Evolutionary conservation across 2,888 invertebrate genomes (phyloP).

Genomic region (Mantis religiosa): DNA sequence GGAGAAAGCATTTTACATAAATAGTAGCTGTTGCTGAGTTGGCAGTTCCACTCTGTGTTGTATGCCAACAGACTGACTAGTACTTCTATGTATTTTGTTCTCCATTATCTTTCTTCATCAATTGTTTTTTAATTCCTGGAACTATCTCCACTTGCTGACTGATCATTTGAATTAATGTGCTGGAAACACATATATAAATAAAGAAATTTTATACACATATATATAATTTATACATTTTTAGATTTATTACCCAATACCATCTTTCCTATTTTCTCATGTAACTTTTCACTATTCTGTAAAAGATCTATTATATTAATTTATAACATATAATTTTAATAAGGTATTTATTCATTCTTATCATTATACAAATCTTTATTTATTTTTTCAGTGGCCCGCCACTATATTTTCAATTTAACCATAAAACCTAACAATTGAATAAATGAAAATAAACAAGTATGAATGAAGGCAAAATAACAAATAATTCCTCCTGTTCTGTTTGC

Average conservation of each 20-base stretch:
- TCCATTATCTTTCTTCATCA: not conserved
- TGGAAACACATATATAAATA: not conserved
- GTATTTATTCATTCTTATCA: not conserved
- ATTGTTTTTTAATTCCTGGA: not conserved
- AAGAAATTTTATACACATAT: not conserved
- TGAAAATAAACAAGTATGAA: not conserved
- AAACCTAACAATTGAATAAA: constrained; percentile 9
- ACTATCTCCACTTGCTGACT: not conserved
- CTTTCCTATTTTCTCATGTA: not conserved
- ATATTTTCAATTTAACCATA: constrained; percentile 1
- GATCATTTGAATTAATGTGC: not conserved
- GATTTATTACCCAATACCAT: not conserved
- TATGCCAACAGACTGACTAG: not conserved
- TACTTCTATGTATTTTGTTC: not conserved
- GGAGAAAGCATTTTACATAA: not conserved
- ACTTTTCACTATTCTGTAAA: not conserved
- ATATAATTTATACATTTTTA: not conserved
- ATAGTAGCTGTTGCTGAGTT: not conserved
- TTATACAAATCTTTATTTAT: constrained; percentile 12
- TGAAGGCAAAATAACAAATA: not conserved
- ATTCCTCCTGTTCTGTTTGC: not conserved
- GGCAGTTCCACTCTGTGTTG: not conserved
- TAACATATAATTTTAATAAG: constrained; percentile 6
- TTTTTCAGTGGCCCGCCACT: constrained; percentile 26
- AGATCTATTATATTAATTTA: constrained; percentile 1